These are phyloP conservation scores for Actenoides hombroni DNA, from an alignment of 2,113 vertebrate species.

Conservation along the genomic window DNA sequence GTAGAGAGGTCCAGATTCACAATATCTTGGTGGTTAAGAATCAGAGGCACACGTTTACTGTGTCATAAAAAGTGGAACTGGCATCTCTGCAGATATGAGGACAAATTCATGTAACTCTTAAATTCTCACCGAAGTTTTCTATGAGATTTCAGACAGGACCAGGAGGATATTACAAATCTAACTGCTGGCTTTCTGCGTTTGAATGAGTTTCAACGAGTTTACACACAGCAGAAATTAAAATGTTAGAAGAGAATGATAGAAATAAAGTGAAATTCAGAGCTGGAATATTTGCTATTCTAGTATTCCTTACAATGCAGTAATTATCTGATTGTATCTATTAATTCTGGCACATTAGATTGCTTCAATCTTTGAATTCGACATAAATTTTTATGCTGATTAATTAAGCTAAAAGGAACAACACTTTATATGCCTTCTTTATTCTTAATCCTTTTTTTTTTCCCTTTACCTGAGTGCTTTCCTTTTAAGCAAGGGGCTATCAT, in stretches of 20 bases:
- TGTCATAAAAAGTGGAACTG: neutral
- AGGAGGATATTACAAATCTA: neutral
- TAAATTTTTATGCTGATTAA: conserved; percentile 16
- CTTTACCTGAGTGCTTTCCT: neutral
- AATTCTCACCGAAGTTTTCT: neutral
- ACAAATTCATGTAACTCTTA: neutral
- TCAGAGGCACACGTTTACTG: rapidly evolving
- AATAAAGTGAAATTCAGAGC: conserved; percentile 5
- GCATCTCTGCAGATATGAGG: neutral
- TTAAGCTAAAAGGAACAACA: neutral
- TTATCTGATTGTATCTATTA: conserved; percentile 55
- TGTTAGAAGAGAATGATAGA: neutral
- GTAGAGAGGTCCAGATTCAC: rapidly evolving
- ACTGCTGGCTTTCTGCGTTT: neutral
- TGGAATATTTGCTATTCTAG: conserved; percentile 1
- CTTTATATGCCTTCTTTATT: neutral
- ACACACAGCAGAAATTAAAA: neutral
- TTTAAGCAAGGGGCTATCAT: neutral
- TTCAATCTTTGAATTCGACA: neutral
- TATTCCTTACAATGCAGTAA: conserved; percentile 21
- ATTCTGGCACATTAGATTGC: conserved; percentile 33
- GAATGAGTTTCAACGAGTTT: neutral
- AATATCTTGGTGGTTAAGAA: neutral
- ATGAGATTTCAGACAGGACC: neutral
- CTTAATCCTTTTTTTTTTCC: neutral